These are phyloP conservation scores for Drosophila tanythrix DNA, from an alignment of 2,888 invertebrate species.

Conservation along the genomic window DNA sequence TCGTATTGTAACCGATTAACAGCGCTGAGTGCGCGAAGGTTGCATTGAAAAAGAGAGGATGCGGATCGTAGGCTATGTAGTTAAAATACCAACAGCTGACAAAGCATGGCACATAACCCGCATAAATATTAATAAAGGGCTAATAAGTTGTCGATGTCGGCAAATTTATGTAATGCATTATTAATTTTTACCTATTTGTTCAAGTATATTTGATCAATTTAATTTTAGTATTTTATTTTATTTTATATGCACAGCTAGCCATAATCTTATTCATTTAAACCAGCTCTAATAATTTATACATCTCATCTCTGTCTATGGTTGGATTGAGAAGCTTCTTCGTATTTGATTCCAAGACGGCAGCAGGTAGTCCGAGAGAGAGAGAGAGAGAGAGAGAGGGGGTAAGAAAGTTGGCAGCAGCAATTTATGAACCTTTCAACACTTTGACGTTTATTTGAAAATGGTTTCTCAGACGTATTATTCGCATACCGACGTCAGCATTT, in stretches of 20 bases:
- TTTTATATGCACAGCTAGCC: not conserved
- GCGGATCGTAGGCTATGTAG: too few species aligned
- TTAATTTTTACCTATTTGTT: not conserved
- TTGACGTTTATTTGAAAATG: slow-evolving; percentile 55
- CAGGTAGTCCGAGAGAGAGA: not conserved
- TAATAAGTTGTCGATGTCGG: not conserved
- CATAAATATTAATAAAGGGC: too few species aligned
- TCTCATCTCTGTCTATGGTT: slow-evolving; percentile 7
- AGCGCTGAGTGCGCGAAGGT: too few species aligned
- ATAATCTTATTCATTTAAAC: not conserved
- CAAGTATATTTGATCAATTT: not conserved
- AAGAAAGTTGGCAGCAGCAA: slow-evolving; percentile 19
- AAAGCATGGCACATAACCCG: too few species aligned
- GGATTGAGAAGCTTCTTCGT: slow-evolving; percentile 1
- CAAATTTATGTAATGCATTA: not conserved
- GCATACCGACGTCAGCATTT: slow-evolving; percentile 8
- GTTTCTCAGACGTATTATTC: slow-evolving; percentile 14
- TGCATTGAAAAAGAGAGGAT: too few species aligned
- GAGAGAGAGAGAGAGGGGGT: not conserved
- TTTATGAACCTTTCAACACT: slow-evolving; percentile 34
- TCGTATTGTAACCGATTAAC: too few species aligned
- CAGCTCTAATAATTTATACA: not conserved
- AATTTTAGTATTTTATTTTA: not conserved
- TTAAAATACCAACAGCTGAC: too few species aligned
- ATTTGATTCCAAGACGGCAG: slow-evolving; percentile 9